Evolutionary conservation across 1,140 invertebrate species (phyloP), one percentile per base, ranked within the genome.

Genomic region (Drosophila orosa): DNA sequence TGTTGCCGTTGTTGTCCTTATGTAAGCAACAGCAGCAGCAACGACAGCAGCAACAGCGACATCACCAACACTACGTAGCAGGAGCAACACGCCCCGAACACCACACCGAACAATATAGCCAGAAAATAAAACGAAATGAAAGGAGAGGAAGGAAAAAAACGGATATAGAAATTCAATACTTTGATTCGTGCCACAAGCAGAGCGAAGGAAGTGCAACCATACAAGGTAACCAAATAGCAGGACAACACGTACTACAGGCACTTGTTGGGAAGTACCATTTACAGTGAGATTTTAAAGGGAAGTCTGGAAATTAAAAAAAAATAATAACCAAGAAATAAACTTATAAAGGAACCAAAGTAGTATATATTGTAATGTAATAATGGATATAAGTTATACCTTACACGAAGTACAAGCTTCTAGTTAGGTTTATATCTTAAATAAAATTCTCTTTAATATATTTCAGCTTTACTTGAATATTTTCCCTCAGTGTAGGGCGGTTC

Each of bases 101-200:
- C 65, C 73, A 29, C 48, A 33, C 48, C 68, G 54, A 73, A 78
- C 68, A 82, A 76, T 69, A 80, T 69, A 80, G 37, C 68, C 52
- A 57, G 31, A 60, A 78, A 35, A 66, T 62, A 45, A 74, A 73
- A 63, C 27, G 33, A 74, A 63, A 50, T 13, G 31, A 78, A 62
- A 19, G 55, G 33, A 62, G 29, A 56, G 45, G 63, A 40, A 55
- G 40, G 58, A 82, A 81, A 78, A 85, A 91, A 91, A 89, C 85
- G 90, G 81, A 90, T 90, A 90, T 90, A 86, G 89, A 91, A 91
- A 91, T 89, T 91, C 81, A 91, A 91, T 91, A 91, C 90, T 91
- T 91, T 91, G 89, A 91, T 91, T 91, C 89, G 89, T 91, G 89
- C 89, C 89, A 85, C 78, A 77, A 63, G 42, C 48, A 45, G 57